Percentiles rank a stretch among this genome's conserved stretches.
Evolutionary conservation across 1,140 invertebrate species (phyloP).

Genomic region (Lanistes nyassanus): DNA sequence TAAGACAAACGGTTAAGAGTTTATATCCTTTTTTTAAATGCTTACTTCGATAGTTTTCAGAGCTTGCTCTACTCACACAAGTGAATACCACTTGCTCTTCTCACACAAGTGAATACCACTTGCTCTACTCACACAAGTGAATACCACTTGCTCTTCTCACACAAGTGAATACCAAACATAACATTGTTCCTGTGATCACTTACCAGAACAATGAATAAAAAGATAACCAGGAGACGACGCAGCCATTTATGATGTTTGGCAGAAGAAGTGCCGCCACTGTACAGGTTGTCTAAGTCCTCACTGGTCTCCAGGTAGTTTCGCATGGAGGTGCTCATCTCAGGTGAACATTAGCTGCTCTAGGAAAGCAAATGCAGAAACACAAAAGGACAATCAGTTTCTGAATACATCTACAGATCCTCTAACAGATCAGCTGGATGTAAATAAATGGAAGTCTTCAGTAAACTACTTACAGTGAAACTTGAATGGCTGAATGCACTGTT

Average conservation of each 20-base stretch:
- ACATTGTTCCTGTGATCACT: neutral
- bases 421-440: no score
- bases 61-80: neutral
- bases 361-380: no score
- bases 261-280: neutral
- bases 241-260: constrained; percentile 15
- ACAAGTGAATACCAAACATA: neutral
- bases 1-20: neutral
- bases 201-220: constrained; percentile 29
- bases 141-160: no score
- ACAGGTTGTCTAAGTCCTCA: constrained; percentile 17
- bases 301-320: constrained; percentile 19
- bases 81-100: no score
- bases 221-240: constrained; percentile 8
- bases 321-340: constrained; percentile 8
- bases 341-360: no score
- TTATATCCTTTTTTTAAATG: neutral
- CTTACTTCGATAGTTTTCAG: no score
- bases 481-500: no score
- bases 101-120: neutral
- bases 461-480: no score
- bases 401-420: no score
- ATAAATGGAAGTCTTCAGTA: no score
- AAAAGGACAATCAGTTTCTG: no score
- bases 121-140: neutral